Base-by-base conservation (phyloP, 1,140 invertebrate species). In the Ericerus pela region DNA sequence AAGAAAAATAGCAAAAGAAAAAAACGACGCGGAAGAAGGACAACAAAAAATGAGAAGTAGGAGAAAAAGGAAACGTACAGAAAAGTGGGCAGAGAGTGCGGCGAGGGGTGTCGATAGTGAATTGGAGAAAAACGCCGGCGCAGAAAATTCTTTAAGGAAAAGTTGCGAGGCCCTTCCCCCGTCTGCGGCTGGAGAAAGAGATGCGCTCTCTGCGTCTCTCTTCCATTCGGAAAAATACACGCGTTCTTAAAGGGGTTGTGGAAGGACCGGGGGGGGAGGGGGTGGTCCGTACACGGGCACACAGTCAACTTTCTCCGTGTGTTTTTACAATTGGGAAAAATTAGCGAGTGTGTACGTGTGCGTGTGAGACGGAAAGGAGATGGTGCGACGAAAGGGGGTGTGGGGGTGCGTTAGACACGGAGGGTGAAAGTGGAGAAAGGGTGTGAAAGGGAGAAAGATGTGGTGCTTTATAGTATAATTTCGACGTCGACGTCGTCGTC, bases 71-170 rank as follows among this genome's bases (percentile, higher is more conserved):
- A 16, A 41, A 16, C 5, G 37, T 8, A 41, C 37, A 4, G 37
- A 12, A 18, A 41, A 41, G 20, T 16, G 41, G 4, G 10, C 12
- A 24, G 16, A 47, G 20, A 47, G 2, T 8, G 2, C 41, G 36
- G 14, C 41, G 20, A 47, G 26, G 41, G n/a, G 26, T 24, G 41
- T 47, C 26, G 22, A 24, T 47, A 18, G 41, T 24, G n/a, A 47
- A n/a, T n/a, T n/a, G 41, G 41, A 24, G 41, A 47, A 47, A 47
- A 47, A 47, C 41, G 41, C 41, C 41, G 41, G 41, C 41, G 41
- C 41, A 47, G 41, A 47, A 47, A 47, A 47, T 47, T 47, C 20
- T 18, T 14, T 24, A 47, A 47, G 41, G 41, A 47, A 47, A 47
- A 24, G n/a, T n/a, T n/a, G n/a, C n/a, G n/a, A n/a, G n/a, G n/a